Evolutionary conservation across 2,113 vertebrate species (phyloP).

Genomic region (Tiliqua scincoides): DNA sequence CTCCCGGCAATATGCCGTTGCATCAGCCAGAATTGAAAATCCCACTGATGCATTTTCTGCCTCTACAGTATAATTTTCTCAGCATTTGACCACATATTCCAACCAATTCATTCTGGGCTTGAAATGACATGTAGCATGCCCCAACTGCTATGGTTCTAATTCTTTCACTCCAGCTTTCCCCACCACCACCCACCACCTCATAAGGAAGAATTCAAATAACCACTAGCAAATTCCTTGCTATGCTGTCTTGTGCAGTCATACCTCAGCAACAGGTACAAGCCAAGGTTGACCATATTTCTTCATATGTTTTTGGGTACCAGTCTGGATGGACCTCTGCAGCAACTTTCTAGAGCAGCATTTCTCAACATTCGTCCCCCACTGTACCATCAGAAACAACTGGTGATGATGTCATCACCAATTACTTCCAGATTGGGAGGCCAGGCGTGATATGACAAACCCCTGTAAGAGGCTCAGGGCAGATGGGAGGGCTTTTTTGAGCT

Average conservation of each 20-base stretch:
- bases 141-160: not conserved
- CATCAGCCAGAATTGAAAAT: slow-evolving; percentile 55
- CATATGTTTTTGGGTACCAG: not conserved
- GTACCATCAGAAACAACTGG: no score
- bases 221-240: not conserved
- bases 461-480: no score
- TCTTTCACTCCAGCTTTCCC: not conserved
- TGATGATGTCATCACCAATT: no score
- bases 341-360: not conserved
- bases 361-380: no score
- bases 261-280: fast-evolving
- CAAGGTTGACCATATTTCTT: not conserved
- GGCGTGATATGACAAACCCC: no score
- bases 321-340: not conserved
- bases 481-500: no score
- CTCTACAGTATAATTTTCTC: slow-evolving; percentile 59
- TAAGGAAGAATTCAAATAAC: not conserved
- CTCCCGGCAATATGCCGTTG: slow-evolving; percentile 21
- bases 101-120: slow-evolving; percentile 17
- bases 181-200: not conserved
- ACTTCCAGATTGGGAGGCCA: no score
- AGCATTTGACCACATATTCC: slow-evolving; percentile 47
- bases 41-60: slow-evolving; percentile 52
- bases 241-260: fast-evolving
- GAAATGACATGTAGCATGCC: slow-evolving; percentile 9